Evolutionary conservation across 2,888 invertebrate species (phyloP).

Genomic region (Ennomos erosarius): DNA sequence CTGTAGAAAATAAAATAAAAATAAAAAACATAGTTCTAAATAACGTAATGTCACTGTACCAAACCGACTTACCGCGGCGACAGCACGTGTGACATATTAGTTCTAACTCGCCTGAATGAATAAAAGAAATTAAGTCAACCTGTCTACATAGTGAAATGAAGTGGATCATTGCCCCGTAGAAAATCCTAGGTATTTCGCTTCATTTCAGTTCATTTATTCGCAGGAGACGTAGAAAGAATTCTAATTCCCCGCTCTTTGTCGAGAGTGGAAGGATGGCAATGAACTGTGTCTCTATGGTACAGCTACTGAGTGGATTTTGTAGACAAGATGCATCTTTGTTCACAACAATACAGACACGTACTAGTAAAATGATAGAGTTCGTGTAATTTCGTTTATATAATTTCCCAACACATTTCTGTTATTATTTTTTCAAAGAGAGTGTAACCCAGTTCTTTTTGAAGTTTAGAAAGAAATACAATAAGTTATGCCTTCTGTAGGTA

Average conservation of each 20-base stretch:
- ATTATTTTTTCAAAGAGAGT: too few relatives aligned
- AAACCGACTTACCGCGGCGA: too few relatives aligned
- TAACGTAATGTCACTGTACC: too few relatives aligned
- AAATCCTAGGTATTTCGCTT: slow-evolving; percentile 48
- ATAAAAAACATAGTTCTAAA: too few relatives aligned
- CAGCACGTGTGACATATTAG: slow-evolving; percentile 2
- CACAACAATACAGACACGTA: neutral
- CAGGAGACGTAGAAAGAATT: slow-evolving; percentile 49
- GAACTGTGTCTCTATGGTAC: slow-evolving; percentile 45
- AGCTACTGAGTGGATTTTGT: slow-evolving; percentile 26
- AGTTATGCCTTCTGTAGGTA: too few relatives aligned
- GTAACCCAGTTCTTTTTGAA: too few relatives aligned
- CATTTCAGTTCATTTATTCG: slow-evolving; percentile 48
- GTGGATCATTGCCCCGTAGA: slow-evolving; percentile 41
- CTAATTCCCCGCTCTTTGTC: slow-evolving; percentile 40
- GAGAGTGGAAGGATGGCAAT: slow-evolving; percentile 45
- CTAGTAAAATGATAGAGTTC: too few relatives aligned
- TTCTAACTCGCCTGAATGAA: slow-evolving; percentile 9
- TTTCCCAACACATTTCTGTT: too few relatives aligned
- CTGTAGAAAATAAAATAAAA: too few relatives aligned
- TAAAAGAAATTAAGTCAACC: slow-evolving; percentile 20
- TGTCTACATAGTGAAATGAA: slow-evolving; percentile 29
- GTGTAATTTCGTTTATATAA: too few relatives aligned
- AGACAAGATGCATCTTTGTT: slow-evolving; percentile 17
- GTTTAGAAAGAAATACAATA: too few relatives aligned